Percentiles rank a stretch among this genome's conserved stretches.
Evolutionary conservation across 2,113 vertebrate species (phyloP).

Genomic region (Lepisosteus oculatus): DNA sequence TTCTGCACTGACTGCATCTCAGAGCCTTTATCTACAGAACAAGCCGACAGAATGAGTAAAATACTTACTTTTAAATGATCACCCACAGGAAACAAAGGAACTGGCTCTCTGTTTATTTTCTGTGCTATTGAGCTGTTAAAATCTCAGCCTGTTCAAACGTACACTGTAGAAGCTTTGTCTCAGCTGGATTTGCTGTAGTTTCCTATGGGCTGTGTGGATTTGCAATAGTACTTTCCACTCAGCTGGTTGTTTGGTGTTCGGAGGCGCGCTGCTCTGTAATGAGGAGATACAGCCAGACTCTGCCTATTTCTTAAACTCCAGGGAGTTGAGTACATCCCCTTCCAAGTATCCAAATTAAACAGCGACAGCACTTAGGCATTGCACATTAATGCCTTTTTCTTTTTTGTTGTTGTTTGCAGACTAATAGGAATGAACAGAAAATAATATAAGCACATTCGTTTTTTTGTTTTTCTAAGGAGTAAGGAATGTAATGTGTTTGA

Average conservation of each 20-base stretch:
- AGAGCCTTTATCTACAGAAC: conserved; percentile 30
- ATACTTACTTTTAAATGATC: conserved; percentile 45
- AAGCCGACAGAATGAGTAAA: conserved; percentile 26
- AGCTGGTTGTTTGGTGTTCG: conserved; percentile 16
- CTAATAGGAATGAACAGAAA: conserved; percentile 48
- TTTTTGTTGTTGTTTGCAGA: conserved; percentile 11
- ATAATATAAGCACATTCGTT: conserved; percentile 43
- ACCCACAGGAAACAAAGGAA: conserved; percentile 10
- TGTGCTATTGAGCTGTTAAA: conserved; percentile 46
- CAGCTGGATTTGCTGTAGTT: conserved; percentile 15
- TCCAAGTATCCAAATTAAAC: conserved; percentile 44
- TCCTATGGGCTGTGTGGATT: conserved; percentile 20
- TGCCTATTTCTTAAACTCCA: conserved; percentile 41
- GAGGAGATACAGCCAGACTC: conserved; percentile 33
- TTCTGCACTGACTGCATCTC: conserved; percentile 31
- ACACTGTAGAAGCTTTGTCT: conserved; percentile 28
- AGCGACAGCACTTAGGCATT: conserved; percentile 46
- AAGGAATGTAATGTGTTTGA: conserved; percentile 53
- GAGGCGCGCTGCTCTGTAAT: conserved; percentile 27
- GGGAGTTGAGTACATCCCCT: conserved; percentile 28
- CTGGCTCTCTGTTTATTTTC: conserved; percentile 6
- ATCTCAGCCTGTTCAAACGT: conserved; percentile 27
- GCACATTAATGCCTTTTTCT: conserved; percentile 41
- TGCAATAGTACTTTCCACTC: conserved; percentile 7
- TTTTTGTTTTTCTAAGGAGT: conserved; percentile 26